These are phyloP conservation scores for Syngnathus scovelli DNA, from an alignment of 2,113 vertebrate genomes.

Conservation along the genomic window DNA sequence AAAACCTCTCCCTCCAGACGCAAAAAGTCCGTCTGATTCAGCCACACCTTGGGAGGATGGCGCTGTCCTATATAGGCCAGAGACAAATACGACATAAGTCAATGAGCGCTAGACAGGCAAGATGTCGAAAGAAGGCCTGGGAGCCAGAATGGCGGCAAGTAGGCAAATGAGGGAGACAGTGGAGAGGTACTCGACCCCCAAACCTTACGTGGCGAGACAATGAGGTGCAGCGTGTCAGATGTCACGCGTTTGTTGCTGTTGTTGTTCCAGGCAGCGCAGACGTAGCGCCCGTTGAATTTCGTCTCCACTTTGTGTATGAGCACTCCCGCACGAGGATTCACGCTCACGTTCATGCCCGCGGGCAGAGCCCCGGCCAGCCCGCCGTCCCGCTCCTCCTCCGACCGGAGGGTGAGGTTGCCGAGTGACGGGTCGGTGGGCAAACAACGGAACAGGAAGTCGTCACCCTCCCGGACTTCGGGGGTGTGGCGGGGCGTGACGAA, in stretches of 20 bases:
- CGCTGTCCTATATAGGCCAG: conserved; percentile 9
- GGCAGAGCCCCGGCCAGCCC: conserved; percentile 11
- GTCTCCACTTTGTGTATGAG: conserved; percentile 60
- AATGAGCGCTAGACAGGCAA: background rate
- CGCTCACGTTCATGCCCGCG: conserved; percentile 47
- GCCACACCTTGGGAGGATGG: conserved; percentile 1
- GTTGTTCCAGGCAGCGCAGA: conserved; percentile 63
- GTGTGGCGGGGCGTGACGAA: conserved; percentile 14
- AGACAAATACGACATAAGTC: background rate
- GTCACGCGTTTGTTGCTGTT: conserved; percentile 13
- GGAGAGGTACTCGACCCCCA: too few species aligned
- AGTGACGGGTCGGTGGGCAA: conserved; percentile 52
- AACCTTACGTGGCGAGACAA: conserved; percentile 69
- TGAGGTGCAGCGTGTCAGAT: conserved; percentile 57
- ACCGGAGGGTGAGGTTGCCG: conserved; percentile 52
- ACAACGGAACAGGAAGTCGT: conserved; percentile 54
- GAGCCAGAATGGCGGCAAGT: background rate
- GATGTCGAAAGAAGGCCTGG: background rate
- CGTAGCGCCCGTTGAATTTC: conserved; percentile 54
- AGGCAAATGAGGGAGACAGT: too few species aligned
- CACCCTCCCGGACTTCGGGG: conserved; percentile 25
- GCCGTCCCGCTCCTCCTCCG: background rate
- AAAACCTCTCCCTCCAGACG: conserved; percentile 77
- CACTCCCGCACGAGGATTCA: conserved; percentile 64
- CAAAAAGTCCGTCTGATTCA: conserved; percentile 56